Evolutionary conservation across 30 jellyfish, hydroid and myxozoan species (phyloP), one percentile per base, ranked within the genome.

Genomic region (Mastigias papua): DNA sequence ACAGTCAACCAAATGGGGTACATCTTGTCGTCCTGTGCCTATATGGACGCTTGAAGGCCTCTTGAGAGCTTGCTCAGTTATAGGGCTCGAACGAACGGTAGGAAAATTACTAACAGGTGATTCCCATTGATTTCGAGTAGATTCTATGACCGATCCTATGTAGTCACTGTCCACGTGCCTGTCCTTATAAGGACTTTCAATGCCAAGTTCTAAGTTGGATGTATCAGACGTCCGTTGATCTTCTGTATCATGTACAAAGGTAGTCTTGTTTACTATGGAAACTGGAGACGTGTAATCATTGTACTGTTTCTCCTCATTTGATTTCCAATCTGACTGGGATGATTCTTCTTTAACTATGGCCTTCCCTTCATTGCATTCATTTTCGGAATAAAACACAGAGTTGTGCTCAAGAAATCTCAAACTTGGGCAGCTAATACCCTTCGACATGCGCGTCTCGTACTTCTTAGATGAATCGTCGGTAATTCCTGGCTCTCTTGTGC

Each of bases 381-480:
- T 25, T 29, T 61, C 93, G 61, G 28, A 69, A 33, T 30, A 50
- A 0, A 73, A 21, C 34, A 22, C 65, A 10, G 86, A 72, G 78
- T 69, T 71, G 66, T 72, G 80, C 80, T 84, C 93, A 22, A 84
- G 86, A 63, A 66, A 84, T 50, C 93, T 37, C 73, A 66, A 57
- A 49, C 86, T 84, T 29, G 93, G 93, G 31, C 86, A 63, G 69
- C 93, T 84, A 2, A 84, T 84, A 13, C 93, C 93, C 4, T 71
- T 84, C 15, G 93, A 84, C 81, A 51, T 69, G 25, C 93, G 81
- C 16, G 93, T 84, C 34, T 84, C 93, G 37, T 71, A 72, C 34
- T 84, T 84, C 50, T 73, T 84, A 2, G 15, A 11, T 16, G 80
- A 58, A 34, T 84, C 86, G 9, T 84, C 93, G 9, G 34, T 34